Evolutionary conservation across 2,888 invertebrate genomes (phyloP).

Genomic region (Gandaritis pyraliata): DNA sequence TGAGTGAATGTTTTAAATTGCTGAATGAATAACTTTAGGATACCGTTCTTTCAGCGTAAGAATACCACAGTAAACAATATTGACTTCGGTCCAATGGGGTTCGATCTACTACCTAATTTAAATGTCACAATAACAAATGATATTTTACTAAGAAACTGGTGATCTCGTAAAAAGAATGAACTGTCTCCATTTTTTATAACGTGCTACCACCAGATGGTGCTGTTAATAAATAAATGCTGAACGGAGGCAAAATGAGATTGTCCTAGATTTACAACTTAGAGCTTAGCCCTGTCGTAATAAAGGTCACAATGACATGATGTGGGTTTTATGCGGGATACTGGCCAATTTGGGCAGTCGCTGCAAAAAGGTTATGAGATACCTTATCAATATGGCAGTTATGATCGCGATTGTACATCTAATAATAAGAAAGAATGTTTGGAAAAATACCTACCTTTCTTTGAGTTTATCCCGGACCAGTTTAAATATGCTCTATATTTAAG

Average conservation of each 20-base stretch:
- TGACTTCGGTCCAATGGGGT: no score
- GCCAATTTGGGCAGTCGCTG: constrained; percentile 25
- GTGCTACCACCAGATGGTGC: not conserved
- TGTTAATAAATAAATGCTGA: constrained; percentile 35
- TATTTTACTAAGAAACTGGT: no score
- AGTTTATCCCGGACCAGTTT: no score
- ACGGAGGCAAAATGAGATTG: constrained; percentile 26
- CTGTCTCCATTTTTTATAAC: constrained; percentile 1
- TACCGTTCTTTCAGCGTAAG: no score
- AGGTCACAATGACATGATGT: constrained; percentile 24
- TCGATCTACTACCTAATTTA: no score
- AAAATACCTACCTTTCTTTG: no score
- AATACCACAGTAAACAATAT: no score
- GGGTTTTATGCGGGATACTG: constrained; percentile 15
- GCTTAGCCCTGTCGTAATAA: constrained; percentile 26
- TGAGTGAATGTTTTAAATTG: no score
- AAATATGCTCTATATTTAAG: no score
- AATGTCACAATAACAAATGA: no score
- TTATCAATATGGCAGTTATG: constrained; percentile 19
- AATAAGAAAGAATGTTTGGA: no score
- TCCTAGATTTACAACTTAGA: constrained; percentile 34
- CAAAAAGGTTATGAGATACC: constrained; percentile 22
- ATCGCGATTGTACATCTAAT: not conserved
- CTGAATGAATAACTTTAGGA: no score
- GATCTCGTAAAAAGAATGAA: not conserved